Conservation (phyloP, 92 coral and sea anemone genomes). For the Heteractis magnifica region DNA sequence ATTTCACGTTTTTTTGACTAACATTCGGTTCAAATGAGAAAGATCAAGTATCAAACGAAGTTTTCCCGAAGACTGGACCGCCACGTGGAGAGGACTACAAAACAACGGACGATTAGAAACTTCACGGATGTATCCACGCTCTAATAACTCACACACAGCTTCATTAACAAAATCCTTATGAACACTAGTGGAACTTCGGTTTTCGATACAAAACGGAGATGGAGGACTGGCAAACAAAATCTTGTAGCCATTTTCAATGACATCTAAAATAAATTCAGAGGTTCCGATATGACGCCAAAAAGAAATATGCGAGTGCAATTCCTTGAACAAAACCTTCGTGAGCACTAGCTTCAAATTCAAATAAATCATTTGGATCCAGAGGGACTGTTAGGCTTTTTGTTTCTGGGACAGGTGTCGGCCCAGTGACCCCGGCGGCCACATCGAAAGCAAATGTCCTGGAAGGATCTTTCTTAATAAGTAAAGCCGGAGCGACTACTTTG, state of each 20-base stretch:
- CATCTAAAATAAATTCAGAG: conserved; percentile 40
- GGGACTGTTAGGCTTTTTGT: background rate
- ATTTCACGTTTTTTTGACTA: no score
- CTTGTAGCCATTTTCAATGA: conserved; percentile 40
- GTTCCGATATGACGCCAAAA: conserved; percentile 28
- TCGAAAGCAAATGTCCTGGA: background rate
- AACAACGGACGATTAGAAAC: conserved; percentile 19
- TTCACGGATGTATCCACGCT: conserved; percentile 38
- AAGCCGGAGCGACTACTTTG: background rate
- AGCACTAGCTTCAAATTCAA: background rate
- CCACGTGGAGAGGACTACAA: background rate
- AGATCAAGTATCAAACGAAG: no score
- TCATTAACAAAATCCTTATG: conserved; percentile 36
- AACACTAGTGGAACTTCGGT: conserved; percentile 38
- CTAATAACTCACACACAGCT: conserved; percentile 34
- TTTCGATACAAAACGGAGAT: conserved; percentile 37
- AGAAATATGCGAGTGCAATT: background rate
- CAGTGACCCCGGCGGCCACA: background rate
- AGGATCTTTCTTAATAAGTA: background rate
- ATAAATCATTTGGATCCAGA: background rate
- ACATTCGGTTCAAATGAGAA: no score
- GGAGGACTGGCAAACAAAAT: conserved; percentile 14
- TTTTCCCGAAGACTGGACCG: no score
- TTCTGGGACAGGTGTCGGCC: background rate
- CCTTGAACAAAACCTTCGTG: background rate